These are phyloP conservation scores for Pithys albifrons DNA, from an alignment of 2,113 vertebrate genomes.

Conservation along the genomic window DNA sequence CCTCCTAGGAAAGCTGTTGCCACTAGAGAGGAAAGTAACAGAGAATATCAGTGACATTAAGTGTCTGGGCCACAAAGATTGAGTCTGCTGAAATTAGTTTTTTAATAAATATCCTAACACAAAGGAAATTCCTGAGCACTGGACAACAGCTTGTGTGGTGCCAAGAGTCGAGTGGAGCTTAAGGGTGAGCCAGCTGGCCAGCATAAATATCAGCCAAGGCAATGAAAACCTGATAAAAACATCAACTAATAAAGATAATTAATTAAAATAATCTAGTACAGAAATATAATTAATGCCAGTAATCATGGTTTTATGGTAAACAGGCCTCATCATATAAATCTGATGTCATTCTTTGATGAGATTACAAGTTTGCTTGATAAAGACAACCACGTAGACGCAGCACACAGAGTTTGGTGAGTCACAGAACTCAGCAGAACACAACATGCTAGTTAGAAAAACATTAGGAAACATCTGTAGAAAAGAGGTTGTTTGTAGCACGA, in stretches of 20 bases:
- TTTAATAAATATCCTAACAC: not conserved
- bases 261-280: slow-evolving; percentile 3
- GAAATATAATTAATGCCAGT: not conserved
- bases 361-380: not conserved
- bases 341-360: not conserved
- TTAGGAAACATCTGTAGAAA: not conserved
- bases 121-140: not conserved
- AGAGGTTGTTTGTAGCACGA: rapidly evolving
- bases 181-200: not conserved
- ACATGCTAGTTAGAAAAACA: not conserved
- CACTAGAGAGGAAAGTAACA: not conserved
- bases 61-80: not conserved
- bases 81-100: not conserved
- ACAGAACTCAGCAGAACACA: not conserved
- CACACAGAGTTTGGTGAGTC: not conserved
- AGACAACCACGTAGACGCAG: not conserved
- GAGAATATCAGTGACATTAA: not conserved
- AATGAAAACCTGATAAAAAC: not conserved
- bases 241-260: not conserved
- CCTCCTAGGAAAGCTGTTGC: not conserved
- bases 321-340: not conserved
- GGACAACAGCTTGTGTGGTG: not conserved
- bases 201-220: not conserved
- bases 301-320: not conserved
- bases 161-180: not conserved